Conservation (phyloP, 2,797 vertebrate species). For the Cuniculus paca region DNA sequence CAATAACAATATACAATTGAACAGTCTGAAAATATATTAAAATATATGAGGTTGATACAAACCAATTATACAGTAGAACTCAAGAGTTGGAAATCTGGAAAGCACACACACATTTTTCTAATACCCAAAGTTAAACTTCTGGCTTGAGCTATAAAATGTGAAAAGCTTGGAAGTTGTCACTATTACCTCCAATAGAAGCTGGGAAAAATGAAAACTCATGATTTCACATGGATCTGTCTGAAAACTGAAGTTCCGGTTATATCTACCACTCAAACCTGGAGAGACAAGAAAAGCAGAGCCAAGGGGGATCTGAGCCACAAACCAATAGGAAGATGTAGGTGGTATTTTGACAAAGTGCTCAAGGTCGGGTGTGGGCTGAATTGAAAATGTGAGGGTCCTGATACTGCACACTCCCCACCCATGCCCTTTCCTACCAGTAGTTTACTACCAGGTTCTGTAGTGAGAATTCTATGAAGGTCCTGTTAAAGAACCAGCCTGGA, state of each 20-base stretch:
- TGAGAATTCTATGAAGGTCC: neutral
- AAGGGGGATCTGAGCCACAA: neutral
- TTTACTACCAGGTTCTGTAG: neutral
- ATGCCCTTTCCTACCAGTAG: neutral
- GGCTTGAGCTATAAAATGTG: neutral
- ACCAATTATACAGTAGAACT: neutral
- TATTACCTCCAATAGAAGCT: neutral
- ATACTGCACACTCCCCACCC: too few relatives aligned
- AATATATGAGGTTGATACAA: neutral
- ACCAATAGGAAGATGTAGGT: neutral
- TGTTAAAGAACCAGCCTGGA: neutral
- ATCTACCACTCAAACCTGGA: neutral
- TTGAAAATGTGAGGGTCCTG: neutral
- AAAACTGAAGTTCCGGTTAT: neutral
- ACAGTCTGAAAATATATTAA: neutral
- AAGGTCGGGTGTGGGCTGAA: too few relatives aligned
- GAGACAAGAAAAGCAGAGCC: neutral
- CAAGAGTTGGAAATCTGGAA: neutral
- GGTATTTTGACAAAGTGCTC: neutral
- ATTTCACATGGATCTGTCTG: neutral
- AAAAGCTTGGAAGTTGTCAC: neutral
- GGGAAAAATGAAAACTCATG: neutral
- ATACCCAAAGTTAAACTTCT: neutral
- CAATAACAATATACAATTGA: neutral
- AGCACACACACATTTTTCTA: neutral